Conservation (phyloP, 2,113 vertebrate genomes). For the Silurus asotus region DNA sequence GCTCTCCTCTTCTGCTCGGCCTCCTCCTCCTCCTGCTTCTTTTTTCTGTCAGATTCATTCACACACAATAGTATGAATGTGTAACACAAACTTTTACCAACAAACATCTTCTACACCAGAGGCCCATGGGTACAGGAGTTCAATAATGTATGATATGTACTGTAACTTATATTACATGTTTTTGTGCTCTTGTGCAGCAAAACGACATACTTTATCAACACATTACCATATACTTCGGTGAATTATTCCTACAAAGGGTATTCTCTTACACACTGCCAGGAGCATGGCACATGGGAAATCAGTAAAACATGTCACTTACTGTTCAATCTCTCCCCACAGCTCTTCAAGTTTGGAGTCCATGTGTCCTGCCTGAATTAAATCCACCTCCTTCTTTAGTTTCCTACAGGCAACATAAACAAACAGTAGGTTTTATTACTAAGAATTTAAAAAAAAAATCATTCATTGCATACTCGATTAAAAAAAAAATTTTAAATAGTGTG, state of each 20-base stretch:
- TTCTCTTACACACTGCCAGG: neutral
- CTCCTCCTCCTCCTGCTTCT: constrained; percentile 94
- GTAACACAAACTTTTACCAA: neutral
- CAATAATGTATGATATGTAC: neutral
- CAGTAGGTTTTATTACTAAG: neutral
- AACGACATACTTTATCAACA: neutral
- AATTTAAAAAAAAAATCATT: neutral
- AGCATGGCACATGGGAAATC: neutral
- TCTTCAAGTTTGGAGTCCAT: constrained; percentile 94
- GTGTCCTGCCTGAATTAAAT: constrained; percentile 92
- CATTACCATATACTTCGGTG: too few relatives aligned
- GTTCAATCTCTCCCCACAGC: constrained; percentile 86
- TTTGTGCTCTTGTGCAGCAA: neutral
- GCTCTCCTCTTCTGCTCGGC: constrained; percentile 94
- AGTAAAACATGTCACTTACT: constrained; percentile 70
- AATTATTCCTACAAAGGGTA: neutral
- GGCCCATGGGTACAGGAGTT: neutral
- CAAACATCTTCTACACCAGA: neutral
- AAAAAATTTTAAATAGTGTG: neutral
- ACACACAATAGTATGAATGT: neutral
- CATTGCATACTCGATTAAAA: neutral
- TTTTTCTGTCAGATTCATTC: constrained; percentile 78
- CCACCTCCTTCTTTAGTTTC: constrained; percentile 94
- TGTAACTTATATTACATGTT: neutral
- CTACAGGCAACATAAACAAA: constrained; percentile 63